Evolutionary conservation across 2,888 invertebrate species (phyloP).

Genomic region (Drosophila quasianomalipes): DNA sequence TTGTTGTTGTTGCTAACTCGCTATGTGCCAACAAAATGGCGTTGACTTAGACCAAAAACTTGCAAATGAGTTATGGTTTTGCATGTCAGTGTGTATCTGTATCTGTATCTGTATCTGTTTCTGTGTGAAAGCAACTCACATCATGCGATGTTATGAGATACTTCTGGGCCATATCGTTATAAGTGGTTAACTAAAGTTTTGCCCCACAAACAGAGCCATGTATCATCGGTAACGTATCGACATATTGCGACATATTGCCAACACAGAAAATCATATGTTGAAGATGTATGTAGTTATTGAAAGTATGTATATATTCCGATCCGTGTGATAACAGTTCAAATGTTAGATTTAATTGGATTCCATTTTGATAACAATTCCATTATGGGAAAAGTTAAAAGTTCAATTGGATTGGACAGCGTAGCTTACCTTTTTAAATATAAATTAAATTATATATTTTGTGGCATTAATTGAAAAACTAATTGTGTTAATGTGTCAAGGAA

Average conservation of each 20-base stretch:
- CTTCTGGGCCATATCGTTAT: not conserved
- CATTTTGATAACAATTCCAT: not conserved
- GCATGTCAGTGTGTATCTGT: not conserved
- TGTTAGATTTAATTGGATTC: not conserved
- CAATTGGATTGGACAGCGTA: not conserved
- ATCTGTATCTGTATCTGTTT: not conserved
- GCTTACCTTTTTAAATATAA: no score
- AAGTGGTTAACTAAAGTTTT: conserved; percentile 1
- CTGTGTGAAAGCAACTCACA: not conserved
- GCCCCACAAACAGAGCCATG: not conserved
- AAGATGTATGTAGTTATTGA: not conserved
- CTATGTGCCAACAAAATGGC: conserved; percentile 53
- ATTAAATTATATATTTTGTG: not conserved
- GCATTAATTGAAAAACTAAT: not conserved
- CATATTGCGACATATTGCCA: conserved; percentile 3
- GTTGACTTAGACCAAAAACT: conserved; percentile 43
- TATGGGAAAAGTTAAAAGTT: not conserved
- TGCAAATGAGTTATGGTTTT: conserved; percentile 42
- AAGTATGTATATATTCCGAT: not conserved
- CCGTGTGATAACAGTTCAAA: not conserved
- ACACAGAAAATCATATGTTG: not conserved
- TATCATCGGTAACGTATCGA: not conserved
- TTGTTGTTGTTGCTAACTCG: conserved; percentile 39
- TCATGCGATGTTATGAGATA: conserved; percentile 2
- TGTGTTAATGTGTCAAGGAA: not conserved